Conservation (phyloP, 64 coral and sea anemone species). For the Pachyseris speciosa region DNA sequence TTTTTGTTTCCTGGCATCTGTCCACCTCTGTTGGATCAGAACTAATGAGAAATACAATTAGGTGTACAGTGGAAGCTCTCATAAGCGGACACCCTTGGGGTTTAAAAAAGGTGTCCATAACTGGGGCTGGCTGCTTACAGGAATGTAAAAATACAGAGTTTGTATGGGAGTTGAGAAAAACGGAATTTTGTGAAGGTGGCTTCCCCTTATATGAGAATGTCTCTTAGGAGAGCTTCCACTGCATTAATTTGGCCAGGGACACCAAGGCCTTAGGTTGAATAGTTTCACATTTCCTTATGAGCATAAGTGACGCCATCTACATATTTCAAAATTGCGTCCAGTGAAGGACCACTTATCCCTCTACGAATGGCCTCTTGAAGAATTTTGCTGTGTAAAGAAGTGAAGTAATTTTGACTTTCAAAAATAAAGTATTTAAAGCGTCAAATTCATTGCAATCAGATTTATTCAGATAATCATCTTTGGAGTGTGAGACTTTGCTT, state of each 20-base stretch:
- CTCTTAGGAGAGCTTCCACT: slow-evolving; percentile 51
- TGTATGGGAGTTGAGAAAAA: too few relatives aligned
- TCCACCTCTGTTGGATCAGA: too few relatives aligned
- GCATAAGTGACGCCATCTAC: slow-evolving; percentile 69
- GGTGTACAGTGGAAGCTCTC: too few relatives aligned
- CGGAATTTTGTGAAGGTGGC: too few relatives aligned
- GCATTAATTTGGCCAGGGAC: too few relatives aligned
- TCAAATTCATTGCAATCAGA: slow-evolving; percentile 18
- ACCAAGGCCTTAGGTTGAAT: too few relatives aligned
- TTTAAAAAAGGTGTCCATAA: too few relatives aligned
- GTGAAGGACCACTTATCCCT: slow-evolving; percentile 58
- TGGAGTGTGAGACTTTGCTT: neutral
- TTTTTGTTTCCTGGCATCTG: too few relatives aligned
- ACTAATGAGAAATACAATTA: too few relatives aligned
- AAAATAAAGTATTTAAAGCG: neutral
- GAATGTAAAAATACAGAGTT: too few relatives aligned
- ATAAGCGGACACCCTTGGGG: too few relatives aligned
- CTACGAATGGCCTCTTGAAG: slow-evolving; percentile 61
- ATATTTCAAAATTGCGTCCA: slow-evolving; percentile 71
- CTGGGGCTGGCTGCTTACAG: too few relatives aligned
- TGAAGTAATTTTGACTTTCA: slow-evolving; percentile 57
- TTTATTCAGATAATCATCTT: slow-evolving; percentile 1
- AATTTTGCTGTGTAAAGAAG: slow-evolving; percentile 60
- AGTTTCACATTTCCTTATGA: slow-evolving; percentile 74
- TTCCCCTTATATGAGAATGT: slow-evolving; percentile 49